Evolutionary conservation across 2,797 vertebrate genomes (phyloP), one percentile per base, ranked within the genome.

Genomic region (Telmatherina bonti): DNA sequence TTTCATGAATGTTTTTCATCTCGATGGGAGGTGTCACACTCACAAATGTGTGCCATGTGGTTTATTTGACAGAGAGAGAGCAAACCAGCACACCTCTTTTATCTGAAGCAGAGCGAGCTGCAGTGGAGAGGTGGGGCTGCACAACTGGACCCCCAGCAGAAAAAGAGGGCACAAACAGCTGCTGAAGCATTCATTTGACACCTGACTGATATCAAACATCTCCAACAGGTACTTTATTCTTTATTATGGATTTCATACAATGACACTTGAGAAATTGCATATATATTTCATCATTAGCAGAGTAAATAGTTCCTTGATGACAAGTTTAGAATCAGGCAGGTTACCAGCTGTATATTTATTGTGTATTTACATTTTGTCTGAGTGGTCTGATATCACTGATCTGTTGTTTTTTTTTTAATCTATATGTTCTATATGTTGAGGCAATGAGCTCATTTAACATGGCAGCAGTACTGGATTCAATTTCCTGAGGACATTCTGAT

Each of bases 211-310:
- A 52, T 52, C 24, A 59, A 15, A 52, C 49, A 52, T 26, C 49
- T 63, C 26, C n/a, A 41, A 49, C 6, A 89, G 89, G 89, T 91
- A 89, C 3, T 45, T 20, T 55, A 62, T n/a, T 0, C 57, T 78
- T 80, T 54, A 20, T 45, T 68, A 56, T 54, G 0, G 24, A 65
- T 68, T 70, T 70, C 1, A 13, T 30, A 7, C 3, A 7, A 6
- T 41, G 1, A 26, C 13, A 35, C 27, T 38, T 63, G 9, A 29
- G 0, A 33, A 22, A 49, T 57, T 7, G 49, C 65, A 7, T 45
- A 7, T 16, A 33, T 33, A 8, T 33, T 49, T 31, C 1, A 20
- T n/a, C 1, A n/a, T 60, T 7, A 20, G 12, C 24, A 36, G 26
- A 22, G n/a, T 13, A 16, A 54, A 18, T 7, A 16, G 35, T 43